These are phyloP conservation scores for Silurus lanzhouensis DNA, from an alignment of 2,797 vertebrate species.

Conservation along the genomic window DNA sequence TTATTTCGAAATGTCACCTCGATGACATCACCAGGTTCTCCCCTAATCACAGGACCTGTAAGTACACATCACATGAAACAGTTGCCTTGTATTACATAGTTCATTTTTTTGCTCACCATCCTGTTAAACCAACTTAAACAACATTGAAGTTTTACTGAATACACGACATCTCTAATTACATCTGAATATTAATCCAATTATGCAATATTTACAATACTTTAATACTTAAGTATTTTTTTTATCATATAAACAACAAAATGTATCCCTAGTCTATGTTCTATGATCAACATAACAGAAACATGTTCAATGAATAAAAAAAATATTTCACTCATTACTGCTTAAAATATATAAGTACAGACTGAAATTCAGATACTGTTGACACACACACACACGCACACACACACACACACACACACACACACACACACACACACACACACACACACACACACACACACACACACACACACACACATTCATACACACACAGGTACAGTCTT, in stretches of 20 bases:
- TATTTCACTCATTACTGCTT: not conserved
- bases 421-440: no score
- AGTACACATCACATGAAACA: not conserved
- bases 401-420: no score
- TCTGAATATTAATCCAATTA: not conserved
- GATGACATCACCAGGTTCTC: constrained; percentile 78
- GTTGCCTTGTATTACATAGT: no score
- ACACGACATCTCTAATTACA: not conserved
- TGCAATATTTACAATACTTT: not conserved
- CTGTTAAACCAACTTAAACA: not conserved
- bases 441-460: no score
- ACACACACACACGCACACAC: no score
- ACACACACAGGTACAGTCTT: no score
- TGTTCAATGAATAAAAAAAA: not conserved
- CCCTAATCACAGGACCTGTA: constrained; percentile 78
- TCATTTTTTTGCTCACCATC: no score
- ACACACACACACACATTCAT: no score
- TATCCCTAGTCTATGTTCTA: no score
- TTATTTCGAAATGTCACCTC: constrained; percentile 75
- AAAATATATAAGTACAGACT: no score
- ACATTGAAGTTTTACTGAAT: not conserved
- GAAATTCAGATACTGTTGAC: no score
- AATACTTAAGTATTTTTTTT: not conserved
- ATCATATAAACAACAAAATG: not conserved
- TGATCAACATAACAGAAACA: not conserved